phyloP scores from a whole-genome alignment of 1,140 invertebrate genomes.

The Dermatophagoides farinae region DNA sequence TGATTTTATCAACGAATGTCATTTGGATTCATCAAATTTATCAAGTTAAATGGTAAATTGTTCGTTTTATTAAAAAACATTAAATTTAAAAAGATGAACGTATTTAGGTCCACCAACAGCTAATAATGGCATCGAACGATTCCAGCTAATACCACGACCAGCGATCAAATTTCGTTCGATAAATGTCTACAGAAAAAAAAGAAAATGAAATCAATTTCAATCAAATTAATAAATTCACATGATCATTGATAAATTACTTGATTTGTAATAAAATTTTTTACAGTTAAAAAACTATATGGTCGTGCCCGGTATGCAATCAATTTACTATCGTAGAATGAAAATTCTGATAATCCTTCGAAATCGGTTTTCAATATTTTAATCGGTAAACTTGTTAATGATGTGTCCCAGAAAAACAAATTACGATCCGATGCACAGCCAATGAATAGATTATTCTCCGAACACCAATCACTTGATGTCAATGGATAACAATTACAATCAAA shows the following conservation, averaged over 20 bases:
- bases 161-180: neutral
- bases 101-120: slow-evolving; percentile 8
- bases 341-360: slow-evolving; percentile 20
- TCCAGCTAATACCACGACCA: slow-evolving; percentile 7
- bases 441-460: slow-evolving; percentile 33
- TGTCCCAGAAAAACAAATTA: slow-evolving; percentile 26
- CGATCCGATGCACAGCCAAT: slow-evolving; percentile 31
- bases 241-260: slow-evolving; percentile 20
- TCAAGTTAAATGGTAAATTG: neutral
- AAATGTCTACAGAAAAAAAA: slow-evolving; percentile 4
- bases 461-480: slow-evolving; percentile 46
- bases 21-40: neutral
- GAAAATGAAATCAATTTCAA: neutral
- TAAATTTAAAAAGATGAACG: slow-evolving; percentile 2
- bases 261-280: slow-evolving; percentile 24
- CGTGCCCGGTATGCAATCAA: slow-evolving; percentile 24
- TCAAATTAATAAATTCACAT: neutral
- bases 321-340: slow-evolving; percentile 24
- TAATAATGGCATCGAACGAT: slow-evolving; percentile 6
- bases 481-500: slow-evolving; percentile 40
- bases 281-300: slow-evolving; percentile 24
- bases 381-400: slow-evolving; percentile 25
- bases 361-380: slow-evolving; percentile 24
- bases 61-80: neutral
- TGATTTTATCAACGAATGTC: neutral